These are phyloP conservation scores for Pseudococcus jackbeardsleyi DNA, from an alignment of 2,888 invertebrate species.

Conservation along the genomic window DNA sequence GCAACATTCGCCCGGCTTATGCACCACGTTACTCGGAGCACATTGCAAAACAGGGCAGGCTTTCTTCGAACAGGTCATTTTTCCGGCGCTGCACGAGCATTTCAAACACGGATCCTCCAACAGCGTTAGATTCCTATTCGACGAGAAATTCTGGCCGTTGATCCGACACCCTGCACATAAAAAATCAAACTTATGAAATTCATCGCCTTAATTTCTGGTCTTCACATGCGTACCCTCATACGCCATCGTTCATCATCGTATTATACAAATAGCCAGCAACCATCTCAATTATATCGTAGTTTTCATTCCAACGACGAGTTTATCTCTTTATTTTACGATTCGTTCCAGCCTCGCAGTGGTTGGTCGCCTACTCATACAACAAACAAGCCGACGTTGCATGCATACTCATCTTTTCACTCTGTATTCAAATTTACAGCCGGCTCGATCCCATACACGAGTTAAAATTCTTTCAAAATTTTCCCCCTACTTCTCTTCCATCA, in stretches of 20 bases:
- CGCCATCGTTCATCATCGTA: not conserved
- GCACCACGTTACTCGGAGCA: conserved; percentile 77
- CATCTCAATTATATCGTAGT: not conserved
- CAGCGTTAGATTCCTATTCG: conserved; percentile 81
- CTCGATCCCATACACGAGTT: not conserved
- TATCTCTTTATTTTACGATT: conserved; percentile 2
- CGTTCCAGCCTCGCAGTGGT: conserved; percentile 33
- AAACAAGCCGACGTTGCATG: conserved; percentile 6
- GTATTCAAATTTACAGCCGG: not conserved
- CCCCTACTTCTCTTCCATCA: not conserved
- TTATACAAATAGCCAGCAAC: conserved; percentile 29
- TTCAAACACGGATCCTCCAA: conserved; percentile 89
- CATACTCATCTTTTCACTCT: not conserved
- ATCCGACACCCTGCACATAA: conserved; percentile 79
- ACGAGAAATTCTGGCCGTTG: conserved; percentile 85
- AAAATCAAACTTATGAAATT: not conserved
- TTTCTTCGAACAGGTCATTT: conserved; percentile 83
- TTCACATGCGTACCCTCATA: not conserved
- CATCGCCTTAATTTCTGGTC: too few relatives aligned
- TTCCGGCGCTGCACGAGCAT: conserved; percentile 80
- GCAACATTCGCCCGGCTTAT: conserved; percentile 86
- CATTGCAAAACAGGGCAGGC: conserved; percentile 93
- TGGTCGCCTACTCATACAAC: not conserved
- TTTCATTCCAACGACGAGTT: conserved; percentile 13
- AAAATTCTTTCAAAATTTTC: not conserved